A percentile compares a stretch with the other conserved stretches of the same genome.
Conservation (phyloP, 2,797 vertebrate genomes). For the Furcifer pardalis region DNA sequence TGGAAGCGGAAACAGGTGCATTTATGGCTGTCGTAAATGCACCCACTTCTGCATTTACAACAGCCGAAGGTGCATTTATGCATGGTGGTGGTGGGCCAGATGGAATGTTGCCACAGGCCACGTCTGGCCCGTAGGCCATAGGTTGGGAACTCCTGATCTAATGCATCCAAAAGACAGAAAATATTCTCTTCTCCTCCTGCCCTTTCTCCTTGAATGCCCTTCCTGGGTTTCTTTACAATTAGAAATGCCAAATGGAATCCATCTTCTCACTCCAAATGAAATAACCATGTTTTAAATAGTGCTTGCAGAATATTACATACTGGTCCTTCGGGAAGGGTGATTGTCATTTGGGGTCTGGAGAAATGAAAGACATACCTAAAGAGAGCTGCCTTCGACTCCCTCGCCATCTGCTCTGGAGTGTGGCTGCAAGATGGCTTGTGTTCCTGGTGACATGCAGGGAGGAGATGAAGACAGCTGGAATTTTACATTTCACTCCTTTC, state of each 20-base stretch:
- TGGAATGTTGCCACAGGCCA: no score
- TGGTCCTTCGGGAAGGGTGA: slow-evolving; percentile 22
- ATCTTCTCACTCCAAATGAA: background rate
- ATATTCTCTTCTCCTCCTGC: background rate
- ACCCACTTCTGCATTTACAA: no score
- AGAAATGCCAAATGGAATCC: fast-evolving
- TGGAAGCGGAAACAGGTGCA: no score
- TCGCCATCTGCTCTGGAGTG: slow-evolving; percentile 62
- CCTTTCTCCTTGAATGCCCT: slow-evolving; percentile 39
- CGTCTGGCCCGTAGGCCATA: no score
- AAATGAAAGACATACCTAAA: slow-evolving; percentile 40
- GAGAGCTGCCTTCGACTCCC: slow-evolving; percentile 62
- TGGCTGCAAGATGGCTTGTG: slow-evolving; percentile 25
- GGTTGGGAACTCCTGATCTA: no score
- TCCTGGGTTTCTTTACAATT: slow-evolving; percentile 1
- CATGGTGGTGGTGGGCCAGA: no score
- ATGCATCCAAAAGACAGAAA: background rate
- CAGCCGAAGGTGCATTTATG: no score
- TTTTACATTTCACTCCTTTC: slow-evolving; percentile 27
- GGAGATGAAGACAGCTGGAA: fast-evolving
- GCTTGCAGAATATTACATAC: slow-evolving; percentile 30
- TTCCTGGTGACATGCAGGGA: background rate
- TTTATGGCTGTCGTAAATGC: no score
- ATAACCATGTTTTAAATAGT: slow-evolving; percentile 53
- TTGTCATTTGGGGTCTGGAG: slow-evolving; percentile 38